A percentile compares a stretch with the other conserved stretches of the same genome.
These are phyloP conservation scores for Sipha flava DNA, from an alignment of 1,140 invertebrate genomes.

Conservation along the genomic window DNA sequence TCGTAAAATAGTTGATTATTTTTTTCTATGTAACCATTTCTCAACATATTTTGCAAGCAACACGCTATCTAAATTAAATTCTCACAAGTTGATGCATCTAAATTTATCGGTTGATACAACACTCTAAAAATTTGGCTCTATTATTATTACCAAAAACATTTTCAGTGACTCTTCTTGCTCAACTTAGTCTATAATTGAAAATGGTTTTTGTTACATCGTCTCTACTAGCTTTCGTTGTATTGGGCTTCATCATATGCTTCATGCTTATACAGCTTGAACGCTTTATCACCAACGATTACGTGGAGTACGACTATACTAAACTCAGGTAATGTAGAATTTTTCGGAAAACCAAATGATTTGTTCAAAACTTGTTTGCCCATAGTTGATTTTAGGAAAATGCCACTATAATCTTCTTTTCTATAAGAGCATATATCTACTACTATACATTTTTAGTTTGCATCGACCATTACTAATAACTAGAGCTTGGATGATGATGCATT, in stretches of 20 bases:
- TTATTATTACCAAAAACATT: constrained; percentile 43
- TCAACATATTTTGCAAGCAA: constrained; percentile 37
- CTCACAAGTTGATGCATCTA: constrained; percentile 39
- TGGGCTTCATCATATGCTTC: constrained; percentile 43
- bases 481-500: too few relatives aligned
- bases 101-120: constrained; percentile 38
- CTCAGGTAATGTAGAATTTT: constrained; percentile 37
- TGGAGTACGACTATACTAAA: too few relatives aligned
- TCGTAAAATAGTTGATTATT: background rate
- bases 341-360: constrained; percentile 39
- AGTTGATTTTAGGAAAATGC: constrained; percentile 31
- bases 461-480: constrained; percentile 38
- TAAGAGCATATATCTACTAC: constrained; percentile 45
- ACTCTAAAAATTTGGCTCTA: constrained; percentile 20
- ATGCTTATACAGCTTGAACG: constrained; percentile 43
- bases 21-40: background rate
- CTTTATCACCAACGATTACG: constrained; percentile 40
- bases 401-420: constrained; percentile 44
- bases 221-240: constrained; percentile 34
- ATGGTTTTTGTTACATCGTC: constrained; percentile 38
- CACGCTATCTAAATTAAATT: constrained; percentile 39
- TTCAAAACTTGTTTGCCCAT: constrained; percentile 36
- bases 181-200: constrained; percentile 40
- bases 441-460: too few relatives aligned
- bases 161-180: constrained; percentile 40